Evolutionary conservation across 2,888 invertebrate species (phyloP).

Genomic region (Tridacna crocea): DNA sequence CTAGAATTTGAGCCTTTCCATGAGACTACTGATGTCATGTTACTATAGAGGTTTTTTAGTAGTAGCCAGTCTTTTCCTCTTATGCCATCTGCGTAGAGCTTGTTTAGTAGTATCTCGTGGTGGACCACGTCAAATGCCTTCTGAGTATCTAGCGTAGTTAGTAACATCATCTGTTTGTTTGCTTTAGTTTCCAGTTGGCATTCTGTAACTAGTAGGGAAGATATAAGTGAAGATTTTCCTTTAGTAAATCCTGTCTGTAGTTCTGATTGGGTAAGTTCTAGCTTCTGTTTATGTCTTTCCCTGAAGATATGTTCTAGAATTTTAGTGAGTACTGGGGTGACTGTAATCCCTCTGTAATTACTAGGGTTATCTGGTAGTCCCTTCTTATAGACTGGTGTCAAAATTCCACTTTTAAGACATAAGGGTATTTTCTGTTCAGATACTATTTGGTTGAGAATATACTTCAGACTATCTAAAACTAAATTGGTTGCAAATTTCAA

Average conservation of each 20-base stretch:
- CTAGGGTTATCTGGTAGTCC: neutral
- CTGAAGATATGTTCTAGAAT: conserved; percentile 2
- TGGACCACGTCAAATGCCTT: too few relatives aligned
- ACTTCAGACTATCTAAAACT: neutral
- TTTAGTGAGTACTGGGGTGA: neutral
- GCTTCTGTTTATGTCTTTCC: neutral
- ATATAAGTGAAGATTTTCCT: neutral
- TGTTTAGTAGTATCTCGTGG: too few relatives aligned
- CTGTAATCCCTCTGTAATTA: neutral
- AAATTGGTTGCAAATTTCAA: neutral
- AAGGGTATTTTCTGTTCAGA: neutral
- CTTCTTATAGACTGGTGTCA: neutral
- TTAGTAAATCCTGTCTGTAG: conserved; percentile 1
- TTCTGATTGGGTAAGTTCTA: neutral
- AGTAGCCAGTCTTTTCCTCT: too few relatives aligned
- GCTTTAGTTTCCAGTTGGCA: neutral
- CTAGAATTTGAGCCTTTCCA: conserved; percentile 19
- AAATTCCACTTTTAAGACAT: neutral
- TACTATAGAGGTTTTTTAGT: conserved; percentile 5
- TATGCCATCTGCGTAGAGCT: too few relatives aligned
- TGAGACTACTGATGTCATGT: conserved; percentile 1
- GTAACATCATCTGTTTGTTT: neutral
- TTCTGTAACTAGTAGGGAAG: neutral
- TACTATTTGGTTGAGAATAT: neutral
- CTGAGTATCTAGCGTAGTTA: neutral